These are phyloP conservation scores for Leptopilina myrica DNA, from an alignment of 2,888 invertebrate genomes.

Conservation along the genomic window DNA sequence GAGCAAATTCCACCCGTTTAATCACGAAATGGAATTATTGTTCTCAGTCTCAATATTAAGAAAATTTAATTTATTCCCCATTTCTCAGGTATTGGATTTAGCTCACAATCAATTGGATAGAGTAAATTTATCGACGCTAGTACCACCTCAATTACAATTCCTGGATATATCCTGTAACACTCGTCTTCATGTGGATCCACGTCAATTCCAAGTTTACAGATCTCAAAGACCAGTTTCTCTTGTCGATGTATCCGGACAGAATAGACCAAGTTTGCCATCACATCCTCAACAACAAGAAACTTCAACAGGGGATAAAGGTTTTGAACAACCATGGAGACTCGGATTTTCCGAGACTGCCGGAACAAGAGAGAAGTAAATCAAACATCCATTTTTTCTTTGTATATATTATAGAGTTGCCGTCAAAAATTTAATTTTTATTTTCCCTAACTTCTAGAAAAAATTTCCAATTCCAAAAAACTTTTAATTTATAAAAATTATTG, in stretches of 20 bases:
- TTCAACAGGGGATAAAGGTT: constrained; percentile 77
- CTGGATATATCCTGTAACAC: constrained; percentile 91
- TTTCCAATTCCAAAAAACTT: too few relatives aligned
- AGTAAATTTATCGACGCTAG: constrained; percentile 85
- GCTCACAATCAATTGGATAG: constrained; percentile 91
- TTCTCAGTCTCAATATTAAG: background rate
- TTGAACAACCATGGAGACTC: constrained; percentile 86
- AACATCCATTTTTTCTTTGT: too few relatives aligned
- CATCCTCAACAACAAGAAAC: constrained; percentile 74
- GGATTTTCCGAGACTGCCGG: constrained; percentile 93
- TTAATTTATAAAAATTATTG: too few relatives aligned
- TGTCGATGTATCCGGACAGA: constrained; percentile 90
- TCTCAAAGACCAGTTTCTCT: constrained; percentile 89
- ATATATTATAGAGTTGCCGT: too few relatives aligned
- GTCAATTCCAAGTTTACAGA: constrained; percentile 88
- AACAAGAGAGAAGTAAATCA: constrained; percentile 79
- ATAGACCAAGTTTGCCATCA: constrained; percentile 82
- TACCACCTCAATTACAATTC: constrained; percentile 90
- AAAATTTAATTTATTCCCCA: background rate
- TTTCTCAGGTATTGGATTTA: constrained; percentile 82
- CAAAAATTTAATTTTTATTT: too few relatives aligned
- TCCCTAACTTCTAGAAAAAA: too few relatives aligned
- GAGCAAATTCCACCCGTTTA: background rate
- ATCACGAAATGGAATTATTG: background rate
- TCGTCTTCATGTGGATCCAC: constrained; percentile 88